A percentile compares a stretch with the other conserved stretches of the same genome.
These are phyloP conservation scores for Drosophila nasuta DNA, from an alignment of 1,140 invertebrate species.

Conservation along the genomic window DNA sequence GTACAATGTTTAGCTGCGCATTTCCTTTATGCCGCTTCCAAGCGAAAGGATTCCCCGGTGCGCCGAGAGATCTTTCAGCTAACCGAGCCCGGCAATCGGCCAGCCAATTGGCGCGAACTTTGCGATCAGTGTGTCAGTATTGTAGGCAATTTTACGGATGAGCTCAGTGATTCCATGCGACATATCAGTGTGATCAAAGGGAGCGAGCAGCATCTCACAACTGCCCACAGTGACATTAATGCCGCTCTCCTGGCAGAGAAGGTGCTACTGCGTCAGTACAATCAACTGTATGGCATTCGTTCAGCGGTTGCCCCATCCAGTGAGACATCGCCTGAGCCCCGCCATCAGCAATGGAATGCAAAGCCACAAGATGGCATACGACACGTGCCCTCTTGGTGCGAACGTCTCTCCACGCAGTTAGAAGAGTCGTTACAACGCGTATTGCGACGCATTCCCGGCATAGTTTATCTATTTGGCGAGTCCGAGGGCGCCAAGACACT, in stretches of 20 bases:
- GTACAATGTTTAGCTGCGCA: constrained; percentile 90
- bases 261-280: constrained; percentile 76
- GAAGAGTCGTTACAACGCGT: constrained; percentile 66
- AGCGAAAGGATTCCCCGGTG: constrained; percentile 62
- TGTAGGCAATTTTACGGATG: constrained; percentile 87
- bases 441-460: constrained; percentile 87
- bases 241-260: constrained; percentile 62
- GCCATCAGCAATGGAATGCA: background rate
- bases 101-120: constrained; percentile 91
- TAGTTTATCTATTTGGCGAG: constrained; percentile 90
- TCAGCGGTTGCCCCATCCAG: constrained; percentile 38
- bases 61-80: constrained; percentile 88
- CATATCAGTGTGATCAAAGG: constrained; percentile 73
- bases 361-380: constrained; percentile 28
- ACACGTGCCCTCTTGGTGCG: constrained; percentile 79
- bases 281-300: constrained; percentile 85
- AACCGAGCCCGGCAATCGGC: constrained; percentile 89
- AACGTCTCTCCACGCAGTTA: constrained; percentile 78
- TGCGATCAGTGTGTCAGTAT: constrained; percentile 87
- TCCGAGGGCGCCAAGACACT: constrained; percentile 88
- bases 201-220: constrained; percentile 34
- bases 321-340: background rate
- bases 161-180: constrained; percentile 86
- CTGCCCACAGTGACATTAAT: constrained; percentile 38
- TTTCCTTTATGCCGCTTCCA: constrained; percentile 86